These are phyloP conservation scores for Clupea harengus DNA, from an alignment of 2,113 vertebrate genomes.

Conservation along the genomic window DNA sequence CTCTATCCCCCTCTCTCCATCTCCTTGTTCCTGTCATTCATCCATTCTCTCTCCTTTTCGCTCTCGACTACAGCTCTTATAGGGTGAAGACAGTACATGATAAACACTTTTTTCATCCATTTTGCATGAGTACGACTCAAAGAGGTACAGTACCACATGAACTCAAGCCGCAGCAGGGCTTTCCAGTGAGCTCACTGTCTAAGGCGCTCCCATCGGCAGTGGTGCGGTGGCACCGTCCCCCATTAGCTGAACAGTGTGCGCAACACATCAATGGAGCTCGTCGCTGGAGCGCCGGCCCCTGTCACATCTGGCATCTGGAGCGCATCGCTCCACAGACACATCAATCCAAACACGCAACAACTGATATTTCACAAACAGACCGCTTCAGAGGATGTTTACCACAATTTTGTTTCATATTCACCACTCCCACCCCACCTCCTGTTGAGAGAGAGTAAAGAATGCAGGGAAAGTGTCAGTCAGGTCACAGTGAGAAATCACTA, in stretches of 20 bases:
- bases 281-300: not conserved
- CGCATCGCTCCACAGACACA: not conserved
- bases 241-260: not conserved
- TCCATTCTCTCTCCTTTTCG: not conserved
- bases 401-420: not conserved
- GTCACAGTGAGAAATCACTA: not conserved
- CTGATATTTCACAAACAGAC: not conserved
- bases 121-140: not conserved
- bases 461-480: not conserved
- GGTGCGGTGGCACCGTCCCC: not conserved
- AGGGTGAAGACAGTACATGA: not conserved
- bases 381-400: not conserved
- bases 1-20: not conserved
- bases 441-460: not conserved
- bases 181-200: not conserved
- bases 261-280: not conserved
- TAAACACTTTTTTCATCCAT: not conserved
- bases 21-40: not conserved
- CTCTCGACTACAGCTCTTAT: not conserved
- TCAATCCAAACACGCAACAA: not conserved
- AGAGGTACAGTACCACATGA: not conserved
- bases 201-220: not conserved
- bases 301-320: constrained; percentile 20
- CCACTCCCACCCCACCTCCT: not conserved
- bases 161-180: not conserved